Percentiles rank a stretch among this genome's conserved stretches.
Evolutionary conservation across 2,797 vertebrate species (phyloP).

Genomic region (Moxostoma hubbsi): DNA sequence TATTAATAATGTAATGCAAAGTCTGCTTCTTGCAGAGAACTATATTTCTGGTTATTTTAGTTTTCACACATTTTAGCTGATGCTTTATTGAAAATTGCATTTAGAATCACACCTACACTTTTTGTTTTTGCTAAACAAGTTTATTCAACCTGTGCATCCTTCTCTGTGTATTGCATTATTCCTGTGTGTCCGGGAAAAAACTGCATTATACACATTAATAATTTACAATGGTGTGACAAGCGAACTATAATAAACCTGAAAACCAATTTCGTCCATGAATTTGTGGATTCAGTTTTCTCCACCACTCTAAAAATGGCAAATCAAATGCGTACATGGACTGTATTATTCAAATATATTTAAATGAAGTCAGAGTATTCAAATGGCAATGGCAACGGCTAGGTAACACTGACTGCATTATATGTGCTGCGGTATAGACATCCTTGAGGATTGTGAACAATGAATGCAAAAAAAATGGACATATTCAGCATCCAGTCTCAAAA

Average conservation of each 20-base stretch:
- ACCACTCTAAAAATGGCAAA: constrained; percentile 54
- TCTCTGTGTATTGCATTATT: constrained; percentile 5
- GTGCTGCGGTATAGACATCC: constrained; percentile 32
- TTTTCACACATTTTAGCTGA: constrained; percentile 12
- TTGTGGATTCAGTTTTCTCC: constrained; percentile 53
- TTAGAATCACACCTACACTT: constrained; percentile 20
- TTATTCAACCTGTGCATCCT: constrained; percentile 7
- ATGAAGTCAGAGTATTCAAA: constrained; percentile 58
- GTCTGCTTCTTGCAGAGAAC: background rate
- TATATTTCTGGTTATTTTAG: background rate
- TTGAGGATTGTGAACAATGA: constrained; percentile 14
- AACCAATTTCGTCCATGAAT: constrained; percentile 47
- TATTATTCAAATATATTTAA: constrained; percentile 63
- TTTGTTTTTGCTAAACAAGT: constrained; percentile 7
- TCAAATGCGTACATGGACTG: constrained; percentile 54
- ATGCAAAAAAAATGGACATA: background rate
- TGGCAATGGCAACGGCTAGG: constrained; percentile 48
- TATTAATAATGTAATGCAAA: constrained; percentile 13
- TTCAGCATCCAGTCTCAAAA: constrained; percentile 16
- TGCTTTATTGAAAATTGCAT: background rate
- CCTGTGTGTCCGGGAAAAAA: background rate
- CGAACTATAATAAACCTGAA: constrained; percentile 54
- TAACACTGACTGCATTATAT: constrained; percentile 50
- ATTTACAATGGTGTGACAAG: constrained; percentile 51
- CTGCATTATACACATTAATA: constrained; percentile 42